Evolutionary conservation across 2,113 vertebrate species (phyloP), one percentile per base, ranked within the genome.

Genomic region (Taxidea taxus): DNA sequence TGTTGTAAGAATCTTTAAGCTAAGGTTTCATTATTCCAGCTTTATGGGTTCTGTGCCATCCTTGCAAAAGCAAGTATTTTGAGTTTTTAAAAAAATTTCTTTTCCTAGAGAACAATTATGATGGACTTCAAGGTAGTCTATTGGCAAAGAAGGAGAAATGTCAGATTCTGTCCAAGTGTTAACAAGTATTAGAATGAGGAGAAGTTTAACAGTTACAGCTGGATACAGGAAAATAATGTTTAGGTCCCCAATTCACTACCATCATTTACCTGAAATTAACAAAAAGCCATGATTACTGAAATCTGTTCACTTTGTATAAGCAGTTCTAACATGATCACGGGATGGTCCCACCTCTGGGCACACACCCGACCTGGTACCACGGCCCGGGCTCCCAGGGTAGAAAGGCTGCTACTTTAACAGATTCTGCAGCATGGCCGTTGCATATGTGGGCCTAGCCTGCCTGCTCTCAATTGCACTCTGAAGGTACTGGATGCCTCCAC

Each of bases 371-470:
- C 99, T 98, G 98, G 95, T 82, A 66, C 97, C 70, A 2, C 0
- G 0, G 97, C 64, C 75, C 66, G 77, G 91, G 64, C 42, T 80
- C 95, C 93, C 95, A 18, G 49, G 60, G 1, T 51, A 31, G 0
- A 84, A 8, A 25, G 91, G 54, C 62, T 25, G 91, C 68, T 99
- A 99, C 92, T 99, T 99, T 29, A 99, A 75, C 29, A 99, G 98
- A 97, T 98, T 99, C 99, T 99, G 99, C 97, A 99, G 99, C 99
- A 99, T 99, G 66, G 99, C 99, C 0, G 99, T 99, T 18, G 99
- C 99, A 0, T 99, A 99, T 0, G 99, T 99, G 68, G 99, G 99
- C 13, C 99, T 98, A 0, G 99, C 99, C 96, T 99, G 99, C 18
- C 98, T 99, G 99, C 98, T 99, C 98, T 99, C 99, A 27, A 99